Evolutionary conservation across 2,113 vertebrate genomes (phyloP), one percentile per base, ranked within the genome.

Genomic region (Scolopax mira): DNA sequence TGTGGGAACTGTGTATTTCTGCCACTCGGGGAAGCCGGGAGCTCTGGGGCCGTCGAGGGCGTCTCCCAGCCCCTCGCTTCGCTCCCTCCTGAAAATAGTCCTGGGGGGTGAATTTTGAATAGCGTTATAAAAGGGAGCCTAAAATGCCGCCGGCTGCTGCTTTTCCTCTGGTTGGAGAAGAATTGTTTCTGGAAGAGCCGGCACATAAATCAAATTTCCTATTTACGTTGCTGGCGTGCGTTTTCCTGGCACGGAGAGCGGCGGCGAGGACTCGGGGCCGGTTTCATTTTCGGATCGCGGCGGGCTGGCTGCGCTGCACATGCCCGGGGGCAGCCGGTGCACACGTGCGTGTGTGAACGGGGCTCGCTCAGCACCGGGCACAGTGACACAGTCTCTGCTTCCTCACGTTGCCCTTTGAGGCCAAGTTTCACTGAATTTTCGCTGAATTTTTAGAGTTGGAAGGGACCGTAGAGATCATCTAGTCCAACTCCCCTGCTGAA

Each of bases 1-100:
- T 96, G 92, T 97, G 96, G 95, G 95, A 96, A 94, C 90, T 87
- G 64, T 88, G 74, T 79, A 13, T 91, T 88, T 64, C 42, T 94
- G 93, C 79, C 80, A 22, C 85, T 85, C 21, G 67, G 87, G 87
- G 83, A 86, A 93, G 57, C 15, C 2, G 48, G 51, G 89, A 95
- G 89, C 96, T 89, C 81, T 1, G 0, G 88, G 88, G 27, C 79
- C 0, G 27, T 54, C 31, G 12, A 79, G 95, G 96, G 93, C 62
- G 66, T 79, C 90, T 89, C 95, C 96, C 92, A 44, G 65, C 81
- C 85, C 73, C 61, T 94, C 3, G 1, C 60, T 77, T 94, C 3
- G 0, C 54, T 74, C 65, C 73, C 81, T 88, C 66, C 88, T 27
- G 13, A 91, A 94, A 91, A 95, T 85, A 94, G 54, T 65, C 62